phyloP scores from a whole-genome alignment of 2,797 vertebrate genomes.

The Clarias fuscus region DNA sequence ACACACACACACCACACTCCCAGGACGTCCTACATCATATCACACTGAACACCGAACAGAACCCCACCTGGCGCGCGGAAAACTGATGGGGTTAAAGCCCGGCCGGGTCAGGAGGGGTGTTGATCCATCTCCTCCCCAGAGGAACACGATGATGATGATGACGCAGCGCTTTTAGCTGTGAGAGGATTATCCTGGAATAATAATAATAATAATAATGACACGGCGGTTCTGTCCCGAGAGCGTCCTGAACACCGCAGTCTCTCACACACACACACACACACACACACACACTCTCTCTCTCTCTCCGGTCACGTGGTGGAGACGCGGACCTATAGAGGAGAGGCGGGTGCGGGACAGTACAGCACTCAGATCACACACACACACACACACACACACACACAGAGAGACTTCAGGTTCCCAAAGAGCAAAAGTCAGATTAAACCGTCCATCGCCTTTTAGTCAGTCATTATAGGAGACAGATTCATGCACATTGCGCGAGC shows the following conservation, averaged over 20 bases:
- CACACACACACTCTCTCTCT: too few species aligned
- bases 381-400: too few species aligned
- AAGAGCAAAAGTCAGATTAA: too few species aligned
- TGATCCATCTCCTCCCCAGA: neutral
- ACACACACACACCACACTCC: too few species aligned
- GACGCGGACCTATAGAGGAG: neutral
- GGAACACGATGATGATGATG: too few species aligned
- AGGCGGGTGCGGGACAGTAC: neutral
- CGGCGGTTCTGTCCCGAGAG: neutral
- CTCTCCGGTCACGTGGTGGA: neutral
- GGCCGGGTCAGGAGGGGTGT: neutral
- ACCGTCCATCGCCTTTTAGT: too few species aligned
- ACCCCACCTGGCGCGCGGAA: neutral
- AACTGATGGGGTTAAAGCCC: neutral
- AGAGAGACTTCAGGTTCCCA: too few species aligned
- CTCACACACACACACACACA: too few species aligned
- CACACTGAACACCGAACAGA: neutral
- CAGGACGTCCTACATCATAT: neutral
- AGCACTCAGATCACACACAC: too few species aligned
- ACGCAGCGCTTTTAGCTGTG: neutral
- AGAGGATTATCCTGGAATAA: neutral
- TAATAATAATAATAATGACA: neutral
- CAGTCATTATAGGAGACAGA: too few species aligned
- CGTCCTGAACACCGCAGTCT: constrained; percentile 4
- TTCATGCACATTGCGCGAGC: too few species aligned